Conservation (phyloP, 35 echinoderm and acorn worm species). For the Ophioderma brevispina region DNA sequence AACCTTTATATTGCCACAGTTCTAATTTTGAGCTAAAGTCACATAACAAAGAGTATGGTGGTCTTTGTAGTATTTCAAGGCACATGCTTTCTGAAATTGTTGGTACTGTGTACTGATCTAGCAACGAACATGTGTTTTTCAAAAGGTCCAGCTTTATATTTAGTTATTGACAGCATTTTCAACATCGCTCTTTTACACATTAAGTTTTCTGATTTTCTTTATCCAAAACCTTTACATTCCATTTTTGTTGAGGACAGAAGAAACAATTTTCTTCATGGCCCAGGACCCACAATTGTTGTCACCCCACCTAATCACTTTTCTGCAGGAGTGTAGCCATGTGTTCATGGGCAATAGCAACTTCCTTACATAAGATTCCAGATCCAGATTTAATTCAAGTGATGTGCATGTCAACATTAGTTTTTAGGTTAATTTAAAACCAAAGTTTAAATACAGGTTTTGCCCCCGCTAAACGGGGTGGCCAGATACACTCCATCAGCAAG, state of each 20-base stretch:
- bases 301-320: too few species aligned
- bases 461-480: too few species aligned
- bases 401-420: too few species aligned
- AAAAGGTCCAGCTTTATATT: not conserved
- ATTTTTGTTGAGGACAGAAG: not conserved
- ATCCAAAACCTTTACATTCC: not conserved
- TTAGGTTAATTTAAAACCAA: too few species aligned
- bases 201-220: not conserved
- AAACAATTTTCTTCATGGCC: too few species aligned
- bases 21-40: conserved; percentile 31
- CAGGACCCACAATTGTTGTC: not conserved
- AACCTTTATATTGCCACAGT: not conserved
- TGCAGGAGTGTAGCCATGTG: too few species aligned
- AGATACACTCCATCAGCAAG: too few species aligned
- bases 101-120: conserved; percentile 37
- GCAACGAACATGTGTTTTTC: conserved; percentile 54
- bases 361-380: too few species aligned
- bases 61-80: too few species aligned
- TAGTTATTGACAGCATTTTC: not conserved
- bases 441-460: too few species aligned
- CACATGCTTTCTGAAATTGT: not conserved
- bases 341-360: too few species aligned
- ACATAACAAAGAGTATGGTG: not conserved
- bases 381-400: too few species aligned
- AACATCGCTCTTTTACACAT: not conserved